phyloP scores from a whole-genome alignment of 2,113 vertebrate species.

The Carassius auratus region DNA sequence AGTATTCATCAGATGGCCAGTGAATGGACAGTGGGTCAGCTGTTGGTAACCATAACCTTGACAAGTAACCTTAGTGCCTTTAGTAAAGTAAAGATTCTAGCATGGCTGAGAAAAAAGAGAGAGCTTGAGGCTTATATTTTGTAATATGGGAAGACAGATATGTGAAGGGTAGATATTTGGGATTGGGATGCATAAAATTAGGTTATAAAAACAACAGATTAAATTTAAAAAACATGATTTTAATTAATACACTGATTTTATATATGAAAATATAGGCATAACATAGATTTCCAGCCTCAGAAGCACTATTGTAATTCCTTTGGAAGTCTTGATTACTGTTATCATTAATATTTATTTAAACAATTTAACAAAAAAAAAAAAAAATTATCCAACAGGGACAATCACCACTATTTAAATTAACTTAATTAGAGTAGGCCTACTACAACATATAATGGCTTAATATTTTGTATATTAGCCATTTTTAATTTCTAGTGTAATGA shows the following conservation, averaged over 20 bases:
- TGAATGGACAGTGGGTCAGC: neutral
- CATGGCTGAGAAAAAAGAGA: no score
- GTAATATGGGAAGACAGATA: no score
- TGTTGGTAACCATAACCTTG: neutral
- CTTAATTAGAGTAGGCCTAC: neutral
- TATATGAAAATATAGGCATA: neutral
- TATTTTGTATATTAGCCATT: neutral
- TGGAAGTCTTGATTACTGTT: neutral
- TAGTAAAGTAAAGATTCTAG: neutral
- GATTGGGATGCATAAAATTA: neutral
- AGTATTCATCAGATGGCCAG: neutral
- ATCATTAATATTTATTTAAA: neutral
- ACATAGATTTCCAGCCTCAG: neutral
- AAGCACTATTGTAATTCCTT: neutral
- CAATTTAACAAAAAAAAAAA: no score
- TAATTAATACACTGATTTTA: neutral
- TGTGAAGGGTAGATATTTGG: no score
- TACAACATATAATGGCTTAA: neutral
- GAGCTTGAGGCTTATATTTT: no score
- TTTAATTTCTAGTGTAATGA: neutral
- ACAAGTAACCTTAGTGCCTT: neutral
- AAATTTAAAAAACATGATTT: neutral
- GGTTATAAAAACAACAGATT: no score
- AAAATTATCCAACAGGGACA: neutral
- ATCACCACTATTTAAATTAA: no score